These are phyloP conservation scores for Neosalanx taihuensis DNA, from an alignment of 2,797 vertebrate species.

Conservation along the genomic window DNA sequence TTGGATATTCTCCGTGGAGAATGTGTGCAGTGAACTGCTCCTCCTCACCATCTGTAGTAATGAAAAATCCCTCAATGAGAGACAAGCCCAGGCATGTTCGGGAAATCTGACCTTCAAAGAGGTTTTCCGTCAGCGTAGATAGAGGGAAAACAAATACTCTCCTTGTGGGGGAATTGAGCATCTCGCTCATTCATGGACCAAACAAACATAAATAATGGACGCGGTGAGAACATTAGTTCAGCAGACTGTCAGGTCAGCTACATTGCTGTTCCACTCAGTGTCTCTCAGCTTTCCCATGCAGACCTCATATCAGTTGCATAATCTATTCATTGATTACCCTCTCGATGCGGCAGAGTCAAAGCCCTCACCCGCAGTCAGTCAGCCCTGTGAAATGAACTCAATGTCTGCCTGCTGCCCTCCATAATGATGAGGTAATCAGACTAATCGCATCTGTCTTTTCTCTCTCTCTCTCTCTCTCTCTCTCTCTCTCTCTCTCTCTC, in stretches of 20 bases:
- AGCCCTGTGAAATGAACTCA: slow-evolving; percentile 63
- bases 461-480: slow-evolving; percentile 18
- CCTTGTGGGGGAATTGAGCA: neutral
- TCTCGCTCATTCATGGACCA: slow-evolving; percentile 10
- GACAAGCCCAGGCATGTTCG: slow-evolving; percentile 18
- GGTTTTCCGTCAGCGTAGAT: slow-evolving; percentile 21
- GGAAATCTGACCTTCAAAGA: slow-evolving; percentile 3
- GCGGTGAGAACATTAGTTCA: slow-evolving; percentile 36
- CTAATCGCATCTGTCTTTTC: slow-evolving; percentile 43
- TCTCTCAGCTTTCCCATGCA: slow-evolving; percentile 41
- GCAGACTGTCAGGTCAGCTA: slow-evolving; percentile 40
- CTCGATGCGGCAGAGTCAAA: slow-evolving; percentile 38
- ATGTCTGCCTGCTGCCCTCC: slow-evolving; percentile 49
- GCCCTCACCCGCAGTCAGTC: slow-evolving; percentile 56
- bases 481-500: slow-evolving; percentile 18
- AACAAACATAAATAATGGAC: slow-evolving; percentile 32
- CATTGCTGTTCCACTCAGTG: slow-evolving; percentile 42
- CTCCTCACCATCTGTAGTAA: slow-evolving; percentile 8
- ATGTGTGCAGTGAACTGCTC: too few relatives aligned
- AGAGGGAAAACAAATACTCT: neutral
- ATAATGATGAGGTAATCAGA: slow-evolving; percentile 65
- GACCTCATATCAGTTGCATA: slow-evolving; percentile 61
- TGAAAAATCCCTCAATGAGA: slow-evolving; percentile 26
- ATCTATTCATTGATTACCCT: slow-evolving; percentile 73
- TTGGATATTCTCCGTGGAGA: too few relatives aligned